Percentiles rank a stretch among this genome's conserved stretches.
Conservation (phyloP, 2,888 invertebrate species). For the Aporophyla nigra region DNA sequence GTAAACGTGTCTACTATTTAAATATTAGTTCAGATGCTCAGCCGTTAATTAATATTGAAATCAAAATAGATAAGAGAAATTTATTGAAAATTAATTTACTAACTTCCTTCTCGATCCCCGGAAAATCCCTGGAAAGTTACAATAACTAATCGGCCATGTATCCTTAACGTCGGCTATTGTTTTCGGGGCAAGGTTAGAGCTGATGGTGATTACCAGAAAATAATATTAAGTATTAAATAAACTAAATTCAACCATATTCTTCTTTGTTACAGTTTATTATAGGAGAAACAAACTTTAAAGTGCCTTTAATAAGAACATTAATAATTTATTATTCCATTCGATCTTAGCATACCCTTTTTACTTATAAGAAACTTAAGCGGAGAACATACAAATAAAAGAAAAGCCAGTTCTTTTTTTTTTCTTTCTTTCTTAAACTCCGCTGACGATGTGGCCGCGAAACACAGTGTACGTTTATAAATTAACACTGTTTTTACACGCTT, state of each 20-base stretch:
- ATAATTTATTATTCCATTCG: neutral
- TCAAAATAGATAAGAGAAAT: conserved; percentile 5
- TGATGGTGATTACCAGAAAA: neutral
- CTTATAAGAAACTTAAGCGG: conserved; percentile 2
- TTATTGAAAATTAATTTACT: neutral
- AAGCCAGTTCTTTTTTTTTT: conserved; percentile 9
- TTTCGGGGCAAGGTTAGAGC: neutral
- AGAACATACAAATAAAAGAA: conserved; percentile 3
- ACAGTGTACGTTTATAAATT: conserved; percentile 23
- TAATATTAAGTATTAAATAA: neutral
- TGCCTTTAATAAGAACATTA: neutral
- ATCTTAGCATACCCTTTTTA: neutral
- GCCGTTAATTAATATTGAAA: conserved; percentile 19
- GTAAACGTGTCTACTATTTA: conserved; percentile 7
- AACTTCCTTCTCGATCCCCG: neutral
- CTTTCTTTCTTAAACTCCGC: neutral
- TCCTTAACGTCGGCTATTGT: neutral
- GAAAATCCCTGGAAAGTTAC: neutral
- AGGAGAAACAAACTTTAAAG: neutral
- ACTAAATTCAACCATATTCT: neutral
- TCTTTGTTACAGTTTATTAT: neutral
- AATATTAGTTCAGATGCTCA: conserved; percentile 13
- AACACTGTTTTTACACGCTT: no score
- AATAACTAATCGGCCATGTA: neutral
- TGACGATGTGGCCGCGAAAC: conserved; percentile 4